Evolutionary conservation across 2,113 vertebrate species (phyloP), one percentile per base, ranked within the genome.

Genomic region (Suncus etruscus): DNA sequence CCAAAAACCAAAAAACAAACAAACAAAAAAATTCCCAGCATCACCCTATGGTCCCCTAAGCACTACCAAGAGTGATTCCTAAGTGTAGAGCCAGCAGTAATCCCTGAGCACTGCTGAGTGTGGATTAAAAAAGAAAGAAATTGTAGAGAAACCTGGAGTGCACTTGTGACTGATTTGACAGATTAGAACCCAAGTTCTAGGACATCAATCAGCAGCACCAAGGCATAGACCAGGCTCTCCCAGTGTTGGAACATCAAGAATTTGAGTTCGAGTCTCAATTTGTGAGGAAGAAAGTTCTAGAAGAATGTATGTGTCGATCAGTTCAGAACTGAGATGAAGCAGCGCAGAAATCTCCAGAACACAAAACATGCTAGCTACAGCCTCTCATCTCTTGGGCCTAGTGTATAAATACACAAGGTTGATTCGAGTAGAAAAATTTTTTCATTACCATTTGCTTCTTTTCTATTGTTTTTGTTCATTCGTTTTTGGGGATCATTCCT

Each of bases 281-380:
- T 78, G 39, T 85, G 72, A 90, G 84, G 79, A 58, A 77, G 24
- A 65, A 82, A 63, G 47, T 72, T 54, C 39, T 11, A 50, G 45
- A 39, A 81, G 51, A 45, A 76, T 4, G 14, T 45, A 39, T 39
- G 69, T 66, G 76, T 74, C 29, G 50, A 82, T 69, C 27, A 63
- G 51, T 65, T 83, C 65, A 61, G 72, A 31, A 65, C 45, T 29
- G n/a, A 69, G 32, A 63, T 14, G 39, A 79, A 58, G 29, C 4
- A 79, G 77, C 0, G 0, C 47, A 58, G 27, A 61, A 58, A 74
- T 63, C 66, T 47, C 78, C 54, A 63, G 65, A 81, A 82, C 10
- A 11, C 7, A 50, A 76, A 74, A 69, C 85, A 25, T 31, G 80
- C 51, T 27, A 27, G 4, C 2, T 24, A 6, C 14, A 77, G n/a